Percentiles rank a stretch among this genome's conserved stretches.
Evolutionary conservation across 1,140 invertebrate species (phyloP).

Genomic region (Leucophenga varia): DNA sequence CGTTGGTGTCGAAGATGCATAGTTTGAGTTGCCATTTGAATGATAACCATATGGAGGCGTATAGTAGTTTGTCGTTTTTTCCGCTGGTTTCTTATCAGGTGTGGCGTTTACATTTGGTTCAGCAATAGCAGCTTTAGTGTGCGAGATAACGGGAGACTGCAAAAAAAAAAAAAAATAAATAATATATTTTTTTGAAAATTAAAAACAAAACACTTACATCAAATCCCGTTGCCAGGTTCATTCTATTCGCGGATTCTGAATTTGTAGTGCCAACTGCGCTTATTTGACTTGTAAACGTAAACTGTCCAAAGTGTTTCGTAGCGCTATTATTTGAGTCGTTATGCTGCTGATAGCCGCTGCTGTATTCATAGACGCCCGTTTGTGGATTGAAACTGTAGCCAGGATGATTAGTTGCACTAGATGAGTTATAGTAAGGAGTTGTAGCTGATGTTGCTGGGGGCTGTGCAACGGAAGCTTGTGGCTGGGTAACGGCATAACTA

Average conservation of each 20-base stretch:
- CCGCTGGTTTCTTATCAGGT: slow-evolving; percentile 1
- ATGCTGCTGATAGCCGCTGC: slow-evolving; percentile 49
- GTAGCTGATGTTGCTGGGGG: slow-evolving; percentile 29
- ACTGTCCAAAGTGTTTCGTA: slow-evolving; percentile 33
- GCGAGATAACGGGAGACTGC: slow-evolving; percentile 45
- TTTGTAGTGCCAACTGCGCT: slow-evolving; percentile 45
- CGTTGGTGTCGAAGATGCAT: slow-evolving; percentile 4
- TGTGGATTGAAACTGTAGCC: slow-evolving; percentile 50
- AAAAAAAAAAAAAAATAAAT: background rate
- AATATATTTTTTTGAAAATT: background rate
- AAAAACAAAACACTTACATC: slow-evolving; percentile 32
- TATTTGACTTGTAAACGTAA: slow-evolving; percentile 31
- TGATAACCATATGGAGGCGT: slow-evolving; percentile 47
- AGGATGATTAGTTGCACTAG: slow-evolving; percentile 37
- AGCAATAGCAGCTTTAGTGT: slow-evolving; percentile 28
- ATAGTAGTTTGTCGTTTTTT: slow-evolving; percentile 29
- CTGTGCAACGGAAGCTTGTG: background rate
- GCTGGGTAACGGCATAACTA: background rate
- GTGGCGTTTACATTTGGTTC: background rate
- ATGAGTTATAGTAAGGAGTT: too few relatives aligned
- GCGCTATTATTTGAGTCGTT: slow-evolving; percentile 13
- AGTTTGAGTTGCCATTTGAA: slow-evolving; percentile 14
- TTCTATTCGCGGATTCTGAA: slow-evolving; percentile 39
- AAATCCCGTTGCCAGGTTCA: slow-evolving; percentile 42
- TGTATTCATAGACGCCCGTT: slow-evolving; percentile 47